Evolutionary conservation across 2,797 vertebrate genomes (phyloP), one percentile per base, ranked within the genome.

Genomic region (Sciurus vulgaris): DNA sequence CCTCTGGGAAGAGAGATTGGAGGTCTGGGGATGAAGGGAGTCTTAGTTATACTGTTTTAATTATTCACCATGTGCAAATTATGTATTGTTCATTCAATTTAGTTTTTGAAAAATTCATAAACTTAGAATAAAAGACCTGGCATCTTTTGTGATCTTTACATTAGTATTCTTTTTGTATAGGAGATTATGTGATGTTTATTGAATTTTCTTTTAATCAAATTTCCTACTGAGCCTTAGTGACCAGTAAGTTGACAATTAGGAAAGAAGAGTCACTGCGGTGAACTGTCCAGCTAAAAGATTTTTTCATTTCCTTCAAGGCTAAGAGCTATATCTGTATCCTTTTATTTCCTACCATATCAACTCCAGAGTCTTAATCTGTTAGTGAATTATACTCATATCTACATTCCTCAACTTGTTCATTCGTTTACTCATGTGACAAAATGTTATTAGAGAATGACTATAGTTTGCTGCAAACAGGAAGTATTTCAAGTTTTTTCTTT

Each of bases 181-280:
- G 85, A 86, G 73, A 95, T 83, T 95, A 91, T 1, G 0, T 86
- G 74, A 73, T 47, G 95, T 61, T 96, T 95, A 92, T 44, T 76
- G 65, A 28, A 70, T 89, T 94, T 96, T 94, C 59, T 97, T 93
- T 89, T 92, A 88, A 88, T 92, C 69, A 92, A 93, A 85, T 26
- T 86, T 93, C 56, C 61, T 51, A n/a, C 69, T 90, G 81, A 77
- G 49, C 38, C 69, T 92, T 85, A 81, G 41, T 82, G 41, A 86
- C 2, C 10, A 69, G 88, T 13, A 85, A 92, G 33, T 22, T 90
- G 81, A 56, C 76, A 89, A 87, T 86, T 87, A 94, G 73, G 12
- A 14, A 91, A 30, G 41, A 82, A 54, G 28, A 73, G 61, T 93
- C 15, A 73, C 26, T 74, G 59, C 69, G 74, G 47, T 94, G 81